phyloP scores from a whole-genome alignment of 1,140 invertebrate species.

The Scaptomyza graminum region DNA sequence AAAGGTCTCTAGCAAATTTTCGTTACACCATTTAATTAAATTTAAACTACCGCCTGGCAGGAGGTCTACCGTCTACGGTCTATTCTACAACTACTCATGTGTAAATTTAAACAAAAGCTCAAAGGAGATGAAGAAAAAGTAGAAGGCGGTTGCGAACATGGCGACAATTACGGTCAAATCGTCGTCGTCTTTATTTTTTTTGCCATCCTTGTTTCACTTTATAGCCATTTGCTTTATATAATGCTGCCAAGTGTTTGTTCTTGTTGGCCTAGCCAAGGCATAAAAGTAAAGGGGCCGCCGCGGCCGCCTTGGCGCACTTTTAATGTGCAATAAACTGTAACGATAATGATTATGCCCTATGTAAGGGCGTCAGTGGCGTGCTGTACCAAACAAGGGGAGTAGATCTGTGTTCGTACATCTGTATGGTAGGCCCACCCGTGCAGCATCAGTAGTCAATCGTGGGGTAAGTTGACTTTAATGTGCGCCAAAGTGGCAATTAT shows the following conservation, averaged over 20 bases:
- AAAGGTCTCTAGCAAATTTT: conserved; percentile 49
- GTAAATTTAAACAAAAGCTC: conserved; percentile 66
- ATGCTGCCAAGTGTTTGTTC: conserved; percentile 71
- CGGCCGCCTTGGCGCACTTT: conserved; percentile 60
- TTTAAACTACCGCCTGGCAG: conserved; percentile 44
- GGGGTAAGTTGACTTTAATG: conserved; percentile 78
- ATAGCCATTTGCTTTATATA: conserved; percentile 79
- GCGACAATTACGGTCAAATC: conserved; percentile 78
- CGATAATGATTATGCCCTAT: conserved; percentile 79
- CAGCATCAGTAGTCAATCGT: conserved; percentile 75
- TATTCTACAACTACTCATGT: conserved; percentile 70
- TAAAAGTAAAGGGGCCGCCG: conserved; percentile 65
- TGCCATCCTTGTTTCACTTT: conserved; percentile 60
- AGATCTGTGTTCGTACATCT: conserved; percentile 1
- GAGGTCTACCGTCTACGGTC: conserved; percentile 11
- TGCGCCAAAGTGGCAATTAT: conserved; percentile 80
- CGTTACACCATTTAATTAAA: conserved; percentile 73
- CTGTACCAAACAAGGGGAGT: background rate
- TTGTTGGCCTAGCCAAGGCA: conserved; percentile 37
- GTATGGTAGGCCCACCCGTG: conserved; percentile 44
- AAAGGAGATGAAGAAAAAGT: conserved; percentile 8
- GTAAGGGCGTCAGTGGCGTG: conserved; percentile 20
- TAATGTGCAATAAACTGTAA: conserved; percentile 81
- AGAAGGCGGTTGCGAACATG: conserved; percentile 25
- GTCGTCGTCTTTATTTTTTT: conserved; percentile 31